Percentiles rank a stretch among this genome's conserved stretches.
Conservation (phyloP, 2,113 vertebrate genomes). For the Pongo pygmaeus region DNA sequence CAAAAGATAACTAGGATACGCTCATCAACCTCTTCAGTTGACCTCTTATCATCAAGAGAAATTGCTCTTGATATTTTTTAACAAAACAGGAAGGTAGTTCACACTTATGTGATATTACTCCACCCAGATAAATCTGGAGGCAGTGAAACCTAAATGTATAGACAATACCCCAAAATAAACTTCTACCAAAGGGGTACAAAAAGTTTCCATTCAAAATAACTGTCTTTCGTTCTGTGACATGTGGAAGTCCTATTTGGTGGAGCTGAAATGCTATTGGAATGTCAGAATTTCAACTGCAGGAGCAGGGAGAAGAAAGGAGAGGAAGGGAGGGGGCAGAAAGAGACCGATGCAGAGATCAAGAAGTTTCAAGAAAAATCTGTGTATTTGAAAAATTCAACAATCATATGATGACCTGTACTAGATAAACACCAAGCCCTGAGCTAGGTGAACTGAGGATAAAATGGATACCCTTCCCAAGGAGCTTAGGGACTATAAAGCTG, state of each 20-base stretch:
- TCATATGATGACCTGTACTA: not conserved
- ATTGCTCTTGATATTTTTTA: not conserved
- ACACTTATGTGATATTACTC: not conserved
- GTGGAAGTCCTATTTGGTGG: not conserved
- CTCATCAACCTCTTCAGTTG: not conserved
- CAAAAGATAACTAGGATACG: not conserved
- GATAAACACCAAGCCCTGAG: not conserved
- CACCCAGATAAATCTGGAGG: conserved; percentile 34
- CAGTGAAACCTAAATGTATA: conserved; percentile 18
- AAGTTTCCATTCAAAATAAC: conserved; percentile 49
- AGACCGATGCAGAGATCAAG: not conserved
- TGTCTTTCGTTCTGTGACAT: not conserved
- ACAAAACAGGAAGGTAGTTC: conserved; percentile 65
- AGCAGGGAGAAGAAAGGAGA: not conserved
- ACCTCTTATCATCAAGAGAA: not conserved
- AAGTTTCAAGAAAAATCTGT: not conserved
- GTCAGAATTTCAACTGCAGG: not conserved
- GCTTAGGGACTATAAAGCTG: not conserved
- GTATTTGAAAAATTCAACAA: not conserved
- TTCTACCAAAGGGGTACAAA: conserved; percentile 29
- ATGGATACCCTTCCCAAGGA: not conserved
- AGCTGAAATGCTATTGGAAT: not conserved
- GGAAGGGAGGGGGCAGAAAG: rapidly evolving
- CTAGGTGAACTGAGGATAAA: not conserved
- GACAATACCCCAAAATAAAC: conserved; percentile 51